A percentile compares a stretch with the other conserved stretches of the same genome.
Conservation (phyloP, 2,888 invertebrate genomes). For the Phaedon cochleariae region DNA sequence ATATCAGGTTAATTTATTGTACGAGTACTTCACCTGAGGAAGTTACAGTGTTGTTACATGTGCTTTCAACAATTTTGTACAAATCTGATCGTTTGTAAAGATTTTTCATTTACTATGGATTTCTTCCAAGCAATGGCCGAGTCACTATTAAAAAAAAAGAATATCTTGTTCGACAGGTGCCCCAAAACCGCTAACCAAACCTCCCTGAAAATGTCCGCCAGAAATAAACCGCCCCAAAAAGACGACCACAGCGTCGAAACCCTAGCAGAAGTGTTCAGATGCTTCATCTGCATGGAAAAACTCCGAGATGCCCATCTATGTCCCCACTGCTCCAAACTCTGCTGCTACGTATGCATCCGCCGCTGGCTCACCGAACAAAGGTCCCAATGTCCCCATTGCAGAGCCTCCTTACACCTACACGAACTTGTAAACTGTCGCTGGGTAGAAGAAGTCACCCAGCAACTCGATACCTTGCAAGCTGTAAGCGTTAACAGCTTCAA, state of each 20-base stretch:
- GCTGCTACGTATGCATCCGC: slow-evolving; percentile 92
- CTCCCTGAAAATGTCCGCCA: slow-evolving; percentile 65
- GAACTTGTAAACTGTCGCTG: slow-evolving; percentile 95
- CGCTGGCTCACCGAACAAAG: slow-evolving; percentile 93
- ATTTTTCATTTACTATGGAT: no score
- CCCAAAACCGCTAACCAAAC: no score
- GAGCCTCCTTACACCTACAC: slow-evolving; percentile 86
- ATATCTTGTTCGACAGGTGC: no score
- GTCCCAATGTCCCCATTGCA: slow-evolving; percentile 93
- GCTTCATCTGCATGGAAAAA: slow-evolving; percentile 97
- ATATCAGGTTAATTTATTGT: no score
- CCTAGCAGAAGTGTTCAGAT: slow-evolving; percentile 90
- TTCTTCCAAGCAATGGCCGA: no score
- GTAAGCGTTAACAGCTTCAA: no score
- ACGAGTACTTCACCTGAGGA: no score
- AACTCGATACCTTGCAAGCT: slow-evolving; percentile 87
- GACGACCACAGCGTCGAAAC: slow-evolving; percentile 77
- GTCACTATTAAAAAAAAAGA: no score
- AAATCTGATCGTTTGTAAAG: no score
- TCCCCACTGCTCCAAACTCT: slow-evolving; percentile 94
- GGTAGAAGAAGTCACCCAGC: slow-evolving; percentile 95
- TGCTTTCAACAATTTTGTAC: no score
- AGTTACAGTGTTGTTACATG: no score
- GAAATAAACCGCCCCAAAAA: slow-evolving; percentile 69
- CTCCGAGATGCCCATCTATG: slow-evolving; percentile 92